phyloP scores from a whole-genome alignment of 2,113 vertebrate species.

The Atrichornis clamosus region DNA sequence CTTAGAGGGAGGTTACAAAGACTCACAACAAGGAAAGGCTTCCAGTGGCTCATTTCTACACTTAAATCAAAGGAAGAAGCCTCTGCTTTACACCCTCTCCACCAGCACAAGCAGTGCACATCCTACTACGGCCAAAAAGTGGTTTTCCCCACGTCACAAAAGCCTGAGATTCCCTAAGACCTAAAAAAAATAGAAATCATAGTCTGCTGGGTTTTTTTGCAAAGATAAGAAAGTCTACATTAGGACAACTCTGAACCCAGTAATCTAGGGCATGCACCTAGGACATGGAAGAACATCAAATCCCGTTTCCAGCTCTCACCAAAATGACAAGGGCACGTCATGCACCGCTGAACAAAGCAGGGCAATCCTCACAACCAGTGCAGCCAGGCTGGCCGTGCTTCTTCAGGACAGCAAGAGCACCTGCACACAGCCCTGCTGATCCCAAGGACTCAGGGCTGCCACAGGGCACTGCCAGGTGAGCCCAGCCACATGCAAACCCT shows the following conservation, averaged over 20 bases:
- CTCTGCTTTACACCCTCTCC: background rate
- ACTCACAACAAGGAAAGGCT: background rate
- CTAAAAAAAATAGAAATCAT: background rate
- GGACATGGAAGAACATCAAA: background rate
- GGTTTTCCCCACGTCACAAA: background rate
- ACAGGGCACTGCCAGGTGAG: background rate
- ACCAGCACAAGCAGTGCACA: background rate
- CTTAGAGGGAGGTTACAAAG: background rate
- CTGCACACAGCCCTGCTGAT: background rate
- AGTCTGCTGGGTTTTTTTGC: background rate
- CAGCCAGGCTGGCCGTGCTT: rapidly evolving
- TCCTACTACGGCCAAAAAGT: background rate
- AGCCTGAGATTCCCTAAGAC: background rate
- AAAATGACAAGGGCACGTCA: background rate
- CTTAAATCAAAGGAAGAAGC: background rate
- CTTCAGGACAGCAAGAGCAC: background rate
- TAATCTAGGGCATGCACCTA: background rate
- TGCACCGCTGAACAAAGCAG: background rate
- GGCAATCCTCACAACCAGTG: background rate
- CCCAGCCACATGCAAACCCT: background rate
- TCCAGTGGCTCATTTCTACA: background rate
- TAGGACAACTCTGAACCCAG: background rate
- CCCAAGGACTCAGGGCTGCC: background rate
- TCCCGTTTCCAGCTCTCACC: background rate
- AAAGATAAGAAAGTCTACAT: background rate